Evolutionary conservation across 53 echinoderm and acorn worm species (phyloP).

Genomic region (Stichopus horrens): DNA sequence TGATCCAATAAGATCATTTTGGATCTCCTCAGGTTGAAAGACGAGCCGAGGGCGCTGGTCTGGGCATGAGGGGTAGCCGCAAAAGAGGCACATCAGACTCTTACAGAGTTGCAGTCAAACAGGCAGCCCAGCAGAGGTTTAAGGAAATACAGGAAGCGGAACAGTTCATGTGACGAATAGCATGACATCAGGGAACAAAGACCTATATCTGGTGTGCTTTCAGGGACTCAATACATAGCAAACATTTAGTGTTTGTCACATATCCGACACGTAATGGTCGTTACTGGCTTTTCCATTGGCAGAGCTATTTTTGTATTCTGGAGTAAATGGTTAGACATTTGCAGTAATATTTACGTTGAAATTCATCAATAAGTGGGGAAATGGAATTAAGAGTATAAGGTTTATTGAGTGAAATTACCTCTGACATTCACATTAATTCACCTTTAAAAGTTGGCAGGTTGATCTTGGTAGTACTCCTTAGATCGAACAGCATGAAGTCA

Average conservation of each 20-base stretch:
- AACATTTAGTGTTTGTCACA: conserved; percentile 43
- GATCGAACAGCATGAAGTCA: too few species aligned
- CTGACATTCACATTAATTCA: too few species aligned
- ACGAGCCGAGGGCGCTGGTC: conserved; percentile 70
- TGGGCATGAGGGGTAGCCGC: conserved; percentile 62
- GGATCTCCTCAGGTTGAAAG: conserved; percentile 52
- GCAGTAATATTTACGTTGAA: too few species aligned
- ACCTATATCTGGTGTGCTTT: conserved; percentile 45
- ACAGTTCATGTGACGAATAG: conserved; percentile 56
- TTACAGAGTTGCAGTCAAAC: conserved; percentile 70
- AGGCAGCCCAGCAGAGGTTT: conserved; percentile 68
- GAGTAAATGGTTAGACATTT: too few species aligned
- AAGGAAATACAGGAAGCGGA: conserved; percentile 58
- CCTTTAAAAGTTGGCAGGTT: too few species aligned
- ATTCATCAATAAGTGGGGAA: too few species aligned
- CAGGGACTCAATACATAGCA: conserved; percentile 11
- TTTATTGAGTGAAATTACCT: too few species aligned
- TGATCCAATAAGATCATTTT: not conserved
- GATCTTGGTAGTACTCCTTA: too few species aligned
- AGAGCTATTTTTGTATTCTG: too few species aligned
- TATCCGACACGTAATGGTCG: not conserved
- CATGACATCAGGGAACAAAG: conserved; percentile 2
- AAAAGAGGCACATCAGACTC: conserved; percentile 59
- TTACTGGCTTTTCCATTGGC: too few species aligned
- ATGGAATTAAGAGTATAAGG: too few species aligned